Evolutionary conservation across 2,113 vertebrate species (phyloP).

Genomic region (Albula glossodonta): DNA sequence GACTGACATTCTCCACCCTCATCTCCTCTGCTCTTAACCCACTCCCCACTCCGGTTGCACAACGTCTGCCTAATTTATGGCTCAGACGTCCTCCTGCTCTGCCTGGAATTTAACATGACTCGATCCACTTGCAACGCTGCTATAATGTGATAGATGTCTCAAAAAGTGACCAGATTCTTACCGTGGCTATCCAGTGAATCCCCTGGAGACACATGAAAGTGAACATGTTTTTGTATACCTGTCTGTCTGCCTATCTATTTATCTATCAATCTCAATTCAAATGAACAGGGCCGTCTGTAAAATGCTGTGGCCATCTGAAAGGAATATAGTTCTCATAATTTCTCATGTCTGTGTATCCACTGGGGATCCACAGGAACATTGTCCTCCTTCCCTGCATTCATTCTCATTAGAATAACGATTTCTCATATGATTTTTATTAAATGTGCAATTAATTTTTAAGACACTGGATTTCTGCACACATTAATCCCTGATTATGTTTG

Average conservation of each 20-base stretch:
- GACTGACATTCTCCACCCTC: conserved; percentile 39
- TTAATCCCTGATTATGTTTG: too few species aligned
- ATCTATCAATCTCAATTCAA: neutral
- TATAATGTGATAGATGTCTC: neutral
- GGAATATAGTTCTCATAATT: neutral
- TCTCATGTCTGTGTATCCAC: neutral
- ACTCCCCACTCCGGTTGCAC: neutral
- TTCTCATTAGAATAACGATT: too few species aligned
- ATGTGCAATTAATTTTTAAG: too few species aligned
- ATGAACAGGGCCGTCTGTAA: neutral
- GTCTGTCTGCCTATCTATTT: neutral
- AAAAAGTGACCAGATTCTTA: neutral
- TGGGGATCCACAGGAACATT: too few species aligned
- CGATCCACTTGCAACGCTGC: neutral
- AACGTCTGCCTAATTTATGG: neutral
- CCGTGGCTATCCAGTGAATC: neutral
- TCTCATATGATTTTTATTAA: too few species aligned
- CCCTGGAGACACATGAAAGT: neutral
- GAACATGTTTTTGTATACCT: neutral
- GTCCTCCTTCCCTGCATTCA: too few species aligned
- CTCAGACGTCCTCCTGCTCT: conserved; percentile 10
- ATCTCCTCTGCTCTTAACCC: conserved; percentile 2
- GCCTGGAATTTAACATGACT: neutral
- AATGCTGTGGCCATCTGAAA: neutral
- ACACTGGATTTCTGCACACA: too few species aligned